Evolutionary conservation across 1,140 invertebrate genomes (phyloP).

Genomic region (Acromyrmex echinatior): DNA sequence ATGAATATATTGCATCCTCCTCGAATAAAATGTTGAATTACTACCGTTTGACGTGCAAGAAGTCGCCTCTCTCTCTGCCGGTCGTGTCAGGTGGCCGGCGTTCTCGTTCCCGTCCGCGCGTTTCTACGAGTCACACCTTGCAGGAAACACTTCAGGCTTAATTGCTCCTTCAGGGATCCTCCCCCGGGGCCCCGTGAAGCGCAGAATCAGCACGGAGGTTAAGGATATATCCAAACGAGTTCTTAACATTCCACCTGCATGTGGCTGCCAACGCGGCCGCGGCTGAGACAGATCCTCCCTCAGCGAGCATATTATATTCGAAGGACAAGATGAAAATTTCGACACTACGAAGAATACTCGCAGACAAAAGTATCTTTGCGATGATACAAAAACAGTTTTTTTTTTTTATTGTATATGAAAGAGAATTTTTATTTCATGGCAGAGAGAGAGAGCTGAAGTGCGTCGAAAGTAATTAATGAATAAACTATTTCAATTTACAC

Average conservation of each 20-base stretch:
- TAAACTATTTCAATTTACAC: neutral
- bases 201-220: constrained; percentile 77
- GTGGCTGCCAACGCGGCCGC: constrained; percentile 42
- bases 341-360: constrained; percentile 32
- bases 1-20: constrained; percentile 81
- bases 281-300: constrained; percentile 46
- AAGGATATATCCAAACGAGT: constrained; percentile 78
- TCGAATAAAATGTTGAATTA: constrained; percentile 83
- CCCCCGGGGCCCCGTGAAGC: constrained; percentile 71
- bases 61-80: constrained; percentile 73
- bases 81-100: constrained; percentile 83
- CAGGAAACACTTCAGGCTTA: constrained; percentile 85
- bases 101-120: constrained; percentile 80
- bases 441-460: no score
- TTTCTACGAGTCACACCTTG: constrained; percentile 85
- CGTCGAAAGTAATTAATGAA: neutral
- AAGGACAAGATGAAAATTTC: constrained; percentile 27
- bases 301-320: constrained; percentile 38
- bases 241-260: constrained; percentile 76
- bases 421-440: neutral
- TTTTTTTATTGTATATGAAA: neutral
- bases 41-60: constrained; percentile 80
- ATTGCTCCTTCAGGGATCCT: constrained; percentile 82
- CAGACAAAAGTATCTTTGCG: neutral
- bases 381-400: constrained; percentile 6